A percentile compares a stretch with the other conserved stretches of the same genome.
Conservation (phyloP, 2,797 vertebrate genomes). For the Mormyrus hasselquistii region DNA sequence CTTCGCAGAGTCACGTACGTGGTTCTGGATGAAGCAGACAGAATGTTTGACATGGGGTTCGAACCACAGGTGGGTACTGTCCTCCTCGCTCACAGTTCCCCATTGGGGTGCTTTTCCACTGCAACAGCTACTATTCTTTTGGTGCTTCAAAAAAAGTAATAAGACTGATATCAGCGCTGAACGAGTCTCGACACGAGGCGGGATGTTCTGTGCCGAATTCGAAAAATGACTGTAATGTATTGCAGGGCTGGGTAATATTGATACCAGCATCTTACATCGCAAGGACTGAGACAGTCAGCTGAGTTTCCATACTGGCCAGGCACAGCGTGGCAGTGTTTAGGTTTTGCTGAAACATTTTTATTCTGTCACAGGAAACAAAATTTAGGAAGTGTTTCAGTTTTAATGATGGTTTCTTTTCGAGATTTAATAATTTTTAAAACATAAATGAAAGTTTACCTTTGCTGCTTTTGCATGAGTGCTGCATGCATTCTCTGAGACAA, state of each 20-base stretch:
- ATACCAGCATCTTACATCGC: neutral
- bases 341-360: neutral
- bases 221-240: neutral
- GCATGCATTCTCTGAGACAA: neutral
- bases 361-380: neutral
- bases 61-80: conserved; percentile 82
- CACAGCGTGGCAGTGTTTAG: no score
- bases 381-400: neutral
- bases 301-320: neutral
- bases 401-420: neutral
- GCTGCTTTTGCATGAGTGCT: neutral
- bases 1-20: conserved; percentile 89
- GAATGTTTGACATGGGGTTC: conserved; percentile 99
- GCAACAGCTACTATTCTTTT: neutral
- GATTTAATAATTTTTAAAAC: no score
- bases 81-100: neutral
- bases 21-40: conserved; percentile 94
- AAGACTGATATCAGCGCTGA: neutral
- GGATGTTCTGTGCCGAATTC: neutral
- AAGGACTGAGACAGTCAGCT: neutral
- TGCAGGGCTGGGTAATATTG: neutral
- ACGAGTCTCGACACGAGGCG: neutral
- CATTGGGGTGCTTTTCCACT: neutral
- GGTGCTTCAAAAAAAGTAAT: neutral
- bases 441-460: neutral